Conservation (phyloP, 2,888 invertebrate genomes). For the Melanotus villosus region DNA sequence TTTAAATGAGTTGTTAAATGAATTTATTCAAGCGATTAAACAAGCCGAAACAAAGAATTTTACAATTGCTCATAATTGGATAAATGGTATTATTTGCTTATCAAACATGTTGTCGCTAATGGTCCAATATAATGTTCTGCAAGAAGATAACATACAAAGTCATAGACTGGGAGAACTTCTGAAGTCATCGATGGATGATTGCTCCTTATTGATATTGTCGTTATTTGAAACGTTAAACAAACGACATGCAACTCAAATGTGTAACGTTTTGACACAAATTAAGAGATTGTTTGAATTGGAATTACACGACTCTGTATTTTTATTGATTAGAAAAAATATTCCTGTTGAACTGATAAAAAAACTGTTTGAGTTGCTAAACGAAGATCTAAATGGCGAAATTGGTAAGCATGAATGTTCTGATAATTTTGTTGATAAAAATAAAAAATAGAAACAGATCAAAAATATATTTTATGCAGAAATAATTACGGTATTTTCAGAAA, state of each 20-base stretch:
- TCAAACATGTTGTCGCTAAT: conserved; percentile 48
- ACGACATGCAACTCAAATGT: conserved; percentile 17
- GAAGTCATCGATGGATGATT: conserved; percentile 49
- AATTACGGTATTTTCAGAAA: no score
- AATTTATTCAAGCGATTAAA: background rate
- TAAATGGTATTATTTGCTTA: conserved; percentile 46
- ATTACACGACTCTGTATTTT: conserved; percentile 30
- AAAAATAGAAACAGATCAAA: no score
- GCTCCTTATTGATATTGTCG: conserved; percentile 43
- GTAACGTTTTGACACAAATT: conserved; percentile 40
- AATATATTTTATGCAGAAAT: no score
- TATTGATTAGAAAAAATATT: conserved; percentile 35
- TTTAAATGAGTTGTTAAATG: conserved; percentile 21
- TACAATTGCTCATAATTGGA: conserved; percentile 19
- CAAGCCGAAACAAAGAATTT: conserved; percentile 2
- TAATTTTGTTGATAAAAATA: background rate
- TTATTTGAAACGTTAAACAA: conserved; percentile 20
- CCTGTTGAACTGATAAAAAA: conserved; percentile 40
- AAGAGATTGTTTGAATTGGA: conserved; percentile 43
- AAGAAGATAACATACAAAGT: conserved; percentile 33
- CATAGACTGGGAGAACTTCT: conserved; percentile 21
- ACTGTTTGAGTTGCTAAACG: conserved; percentile 46
- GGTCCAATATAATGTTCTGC: conserved; percentile 42
- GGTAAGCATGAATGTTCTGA: conserved; percentile 8
- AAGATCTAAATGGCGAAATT: background rate